These are phyloP conservation scores for Agriotes lineatus DNA, from an alignment of 2,888 invertebrate genomes.

Conservation along the genomic window DNA sequence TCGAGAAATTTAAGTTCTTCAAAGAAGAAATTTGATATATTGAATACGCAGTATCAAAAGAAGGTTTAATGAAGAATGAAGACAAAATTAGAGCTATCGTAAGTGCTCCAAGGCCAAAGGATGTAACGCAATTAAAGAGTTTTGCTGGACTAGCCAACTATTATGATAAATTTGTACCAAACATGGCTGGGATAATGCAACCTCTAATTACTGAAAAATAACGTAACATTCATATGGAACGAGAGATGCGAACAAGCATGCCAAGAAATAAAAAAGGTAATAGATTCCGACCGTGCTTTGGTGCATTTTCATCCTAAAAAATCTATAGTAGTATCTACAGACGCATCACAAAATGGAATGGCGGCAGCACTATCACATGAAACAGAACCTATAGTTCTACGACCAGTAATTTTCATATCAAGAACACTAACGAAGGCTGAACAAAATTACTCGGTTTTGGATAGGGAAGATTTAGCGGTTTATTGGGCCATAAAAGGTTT, in stretches of 20 bases:
- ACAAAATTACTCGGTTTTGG: constrained; percentile 54
- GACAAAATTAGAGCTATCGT: constrained; percentile 35
- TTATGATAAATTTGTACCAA: constrained; percentile 1
- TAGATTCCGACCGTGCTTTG: constrained; percentile 33
- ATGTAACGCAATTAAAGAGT: not conserved
- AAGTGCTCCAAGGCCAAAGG: not conserved
- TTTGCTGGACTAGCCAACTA: constrained; percentile 11
- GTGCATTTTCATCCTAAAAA: constrained; percentile 17
- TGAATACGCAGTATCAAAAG: constrained; percentile 46
- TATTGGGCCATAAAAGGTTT: constrained; percentile 54
- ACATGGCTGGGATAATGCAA: constrained; percentile 1
- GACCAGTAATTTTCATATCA: constrained; percentile 49
- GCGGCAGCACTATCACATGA: constrained; percentile 13
- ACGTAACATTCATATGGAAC: constrained; percentile 23
- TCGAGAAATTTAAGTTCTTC: constrained; percentile 58
- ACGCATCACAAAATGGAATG: constrained; percentile 32
- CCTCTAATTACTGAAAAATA: constrained; percentile 30
- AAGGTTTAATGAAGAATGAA: constrained; percentile 41
- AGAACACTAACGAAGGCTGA: constrained; percentile 52
- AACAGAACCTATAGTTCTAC: not conserved
- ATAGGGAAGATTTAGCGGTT: constrained; percentile 57
- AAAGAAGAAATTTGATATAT: constrained; percentile 56
- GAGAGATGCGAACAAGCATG: constrained; percentile 6
- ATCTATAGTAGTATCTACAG: not conserved
- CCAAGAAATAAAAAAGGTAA: constrained; percentile 12